A percentile compares a stretch with the other conserved stretches of the same genome.
phyloP scores from a whole-genome alignment of 2,113 vertebrate species.

The Centrocercus urophasianus region DNA sequence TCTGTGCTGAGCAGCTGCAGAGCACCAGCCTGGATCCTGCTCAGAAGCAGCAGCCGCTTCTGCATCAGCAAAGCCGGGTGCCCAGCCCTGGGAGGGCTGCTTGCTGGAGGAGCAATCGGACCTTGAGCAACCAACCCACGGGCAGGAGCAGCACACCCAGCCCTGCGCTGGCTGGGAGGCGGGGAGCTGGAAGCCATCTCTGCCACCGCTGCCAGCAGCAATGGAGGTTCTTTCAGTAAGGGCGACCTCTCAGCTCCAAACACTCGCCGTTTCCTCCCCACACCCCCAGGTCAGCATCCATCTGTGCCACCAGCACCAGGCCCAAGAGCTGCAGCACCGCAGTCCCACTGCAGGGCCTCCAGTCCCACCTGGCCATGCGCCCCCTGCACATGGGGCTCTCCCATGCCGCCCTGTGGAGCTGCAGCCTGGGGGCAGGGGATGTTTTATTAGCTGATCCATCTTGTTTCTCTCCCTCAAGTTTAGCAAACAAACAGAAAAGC shows the following conservation, averaged over 20 bases:
- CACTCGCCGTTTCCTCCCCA: too few relatives aligned
- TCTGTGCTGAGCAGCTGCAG: too few relatives aligned
- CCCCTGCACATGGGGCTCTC: fast-evolving
- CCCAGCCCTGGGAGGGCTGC: not conserved
- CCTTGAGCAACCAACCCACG: too few relatives aligned
- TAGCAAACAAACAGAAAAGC: not conserved
- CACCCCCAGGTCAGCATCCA: not conserved
- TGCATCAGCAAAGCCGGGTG: not conserved
- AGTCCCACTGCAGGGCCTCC: not conserved
- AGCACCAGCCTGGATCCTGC: too few relatives aligned
- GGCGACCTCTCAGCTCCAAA: not conserved
- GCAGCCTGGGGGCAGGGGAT: too few relatives aligned
- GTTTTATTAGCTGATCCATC: not conserved
- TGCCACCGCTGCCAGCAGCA: not conserved
- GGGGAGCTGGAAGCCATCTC: not conserved
- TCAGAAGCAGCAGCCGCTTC: not conserved
- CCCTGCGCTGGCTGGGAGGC: not conserved
- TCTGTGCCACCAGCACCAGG: not conserved
- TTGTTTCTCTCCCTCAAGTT: not conserved
- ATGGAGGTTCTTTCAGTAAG: not conserved
- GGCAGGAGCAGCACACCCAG: not conserved
- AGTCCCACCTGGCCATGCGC: fast-evolving
- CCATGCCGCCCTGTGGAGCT: not conserved
- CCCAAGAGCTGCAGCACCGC: fast-evolving
- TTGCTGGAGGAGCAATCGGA: too few relatives aligned